These are phyloP conservation scores for Bhutanitis thaidina DNA, from an alignment of 2,888 invertebrate species.

Conservation along the genomic window DNA sequence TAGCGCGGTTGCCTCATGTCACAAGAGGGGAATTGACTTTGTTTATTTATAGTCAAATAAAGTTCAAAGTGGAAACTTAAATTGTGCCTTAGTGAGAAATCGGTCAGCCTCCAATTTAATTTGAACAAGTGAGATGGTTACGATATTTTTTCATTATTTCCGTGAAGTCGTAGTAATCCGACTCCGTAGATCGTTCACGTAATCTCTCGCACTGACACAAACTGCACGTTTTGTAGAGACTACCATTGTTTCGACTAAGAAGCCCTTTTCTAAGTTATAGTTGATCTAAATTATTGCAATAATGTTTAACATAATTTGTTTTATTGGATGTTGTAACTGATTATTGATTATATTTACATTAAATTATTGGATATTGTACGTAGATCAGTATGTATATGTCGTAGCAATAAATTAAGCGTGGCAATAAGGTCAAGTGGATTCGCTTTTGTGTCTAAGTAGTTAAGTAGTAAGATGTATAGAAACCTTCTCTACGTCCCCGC, in stretches of 20 bases:
- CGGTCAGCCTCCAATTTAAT: conserved; percentile 59
- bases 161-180: not conserved
- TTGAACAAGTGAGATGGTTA: conserved; percentile 39
- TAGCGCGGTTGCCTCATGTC: conserved; percentile 23
- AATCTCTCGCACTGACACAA: conserved; percentile 50
- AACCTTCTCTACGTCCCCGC: conserved; percentile 41
- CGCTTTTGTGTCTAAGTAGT: conserved; percentile 62
- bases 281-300: conserved; percentile 64
- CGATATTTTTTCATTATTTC: conserved; percentile 27
- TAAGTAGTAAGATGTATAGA: conserved; percentile 48
- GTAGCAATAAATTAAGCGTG: conserved; percentile 78
- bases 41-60: conserved; percentile 68
- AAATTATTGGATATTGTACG: conserved; percentile 32
- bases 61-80: conserved; percentile 75
- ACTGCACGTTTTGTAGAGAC: conserved; percentile 45
- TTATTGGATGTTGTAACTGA: conserved; percentile 75
- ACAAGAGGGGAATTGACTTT: conserved; percentile 56
- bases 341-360: conserved; percentile 63
- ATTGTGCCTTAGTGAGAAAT: conserved; percentile 77
- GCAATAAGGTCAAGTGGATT: conserved; percentile 74
- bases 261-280: conserved; percentile 55
- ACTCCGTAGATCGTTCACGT: conserved; percentile 7
- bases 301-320: conserved; percentile 67
- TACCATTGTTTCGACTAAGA: conserved; percentile 37
- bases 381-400: conserved; percentile 67